A percentile compares a stretch with the other conserved stretches of the same genome.
These are phyloP conservation scores for Lasius fuliginosus DNA, from an alignment of 2,888 invertebrate species.

Conservation along the genomic window DNA sequence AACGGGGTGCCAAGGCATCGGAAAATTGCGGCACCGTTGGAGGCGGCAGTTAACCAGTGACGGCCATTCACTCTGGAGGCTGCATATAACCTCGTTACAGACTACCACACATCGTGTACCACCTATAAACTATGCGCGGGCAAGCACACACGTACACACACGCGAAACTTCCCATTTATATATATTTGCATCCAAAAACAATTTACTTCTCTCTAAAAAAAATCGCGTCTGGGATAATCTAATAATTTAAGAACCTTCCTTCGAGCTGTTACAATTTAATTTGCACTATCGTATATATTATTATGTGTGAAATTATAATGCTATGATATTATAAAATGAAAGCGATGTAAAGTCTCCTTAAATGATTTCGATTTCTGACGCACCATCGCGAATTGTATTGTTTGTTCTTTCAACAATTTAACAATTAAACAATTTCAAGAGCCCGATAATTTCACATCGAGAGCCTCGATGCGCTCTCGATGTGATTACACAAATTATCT, in stretches of 20 bases:
- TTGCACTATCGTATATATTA: neutral
- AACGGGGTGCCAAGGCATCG: conserved; percentile 35
- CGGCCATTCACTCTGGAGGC: conserved; percentile 53
- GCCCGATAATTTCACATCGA: too few species aligned
- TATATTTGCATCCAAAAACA: neutral
- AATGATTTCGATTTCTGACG: neutral
- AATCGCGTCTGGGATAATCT: neutral
- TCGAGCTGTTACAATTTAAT: neutral
- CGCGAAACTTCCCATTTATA: neutral
- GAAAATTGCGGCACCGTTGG: conserved; percentile 55
- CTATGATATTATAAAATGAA: neutral
- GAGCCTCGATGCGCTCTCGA: conserved; percentile 21
- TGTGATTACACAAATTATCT: conserved; percentile 47
- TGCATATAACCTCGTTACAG: conserved; percentile 46
- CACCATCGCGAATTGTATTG: neutral
- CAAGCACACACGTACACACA: neutral
- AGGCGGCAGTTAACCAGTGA: conserved; percentile 33
- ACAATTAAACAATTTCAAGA: conserved; percentile 6
- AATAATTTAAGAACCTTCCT: neutral
- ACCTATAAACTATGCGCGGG: conserved; percentile 20
- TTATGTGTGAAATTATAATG: neutral
- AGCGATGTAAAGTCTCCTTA: neutral
- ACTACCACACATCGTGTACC: conserved; percentile 34
- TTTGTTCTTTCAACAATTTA: neutral
- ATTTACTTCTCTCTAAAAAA: neutral